Evolutionary conservation across 1,140 invertebrate species (phyloP).

Genomic region (Drosophila tristis): DNA sequence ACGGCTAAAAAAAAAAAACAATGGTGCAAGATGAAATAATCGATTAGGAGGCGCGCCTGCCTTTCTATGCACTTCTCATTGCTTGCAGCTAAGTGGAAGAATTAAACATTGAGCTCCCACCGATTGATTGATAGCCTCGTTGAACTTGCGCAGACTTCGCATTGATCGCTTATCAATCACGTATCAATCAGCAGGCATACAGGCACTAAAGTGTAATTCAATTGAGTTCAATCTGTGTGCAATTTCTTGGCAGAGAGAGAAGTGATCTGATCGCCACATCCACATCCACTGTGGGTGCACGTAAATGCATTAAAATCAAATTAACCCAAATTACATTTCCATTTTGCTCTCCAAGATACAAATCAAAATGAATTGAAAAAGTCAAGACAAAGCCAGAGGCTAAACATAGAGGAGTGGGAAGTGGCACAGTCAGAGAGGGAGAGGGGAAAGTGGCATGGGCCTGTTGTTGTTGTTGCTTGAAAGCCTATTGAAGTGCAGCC

Average conservation of each 20-base stretch:
- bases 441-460: background rate
- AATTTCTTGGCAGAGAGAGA: constrained; percentile 26
- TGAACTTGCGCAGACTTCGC: constrained; percentile 20
- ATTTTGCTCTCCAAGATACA: constrained; percentile 28
- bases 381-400: constrained; percentile 13
- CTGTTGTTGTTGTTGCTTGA: constrained; percentile 11
- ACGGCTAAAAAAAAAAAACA: constrained; percentile 11
- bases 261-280: constrained; percentile 21
- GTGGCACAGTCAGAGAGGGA: background rate
- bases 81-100: background rate
- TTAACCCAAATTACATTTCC: constrained; percentile 37
- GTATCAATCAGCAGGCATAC: constrained; percentile 19
- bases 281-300: constrained; percentile 32
- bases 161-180: constrained; percentile 2
- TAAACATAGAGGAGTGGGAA: background rate
- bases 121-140: background rate
- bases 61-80: constrained; percentile 16
- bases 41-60: constrained; percentile 6
- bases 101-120: constrained; percentile 9
- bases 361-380: constrained; percentile 45
- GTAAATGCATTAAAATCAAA: constrained; percentile 34
- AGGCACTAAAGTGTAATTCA: constrained; percentile 18
- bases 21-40: background rate
- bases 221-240: constrained; percentile 18
- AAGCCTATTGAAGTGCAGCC: constrained; percentile 22